Percentiles rank a stretch among this genome's conserved stretches.
phyloP scores from a whole-genome alignment of 2,797 vertebrate genomes.

The Pelobates cultripes region DNA sequence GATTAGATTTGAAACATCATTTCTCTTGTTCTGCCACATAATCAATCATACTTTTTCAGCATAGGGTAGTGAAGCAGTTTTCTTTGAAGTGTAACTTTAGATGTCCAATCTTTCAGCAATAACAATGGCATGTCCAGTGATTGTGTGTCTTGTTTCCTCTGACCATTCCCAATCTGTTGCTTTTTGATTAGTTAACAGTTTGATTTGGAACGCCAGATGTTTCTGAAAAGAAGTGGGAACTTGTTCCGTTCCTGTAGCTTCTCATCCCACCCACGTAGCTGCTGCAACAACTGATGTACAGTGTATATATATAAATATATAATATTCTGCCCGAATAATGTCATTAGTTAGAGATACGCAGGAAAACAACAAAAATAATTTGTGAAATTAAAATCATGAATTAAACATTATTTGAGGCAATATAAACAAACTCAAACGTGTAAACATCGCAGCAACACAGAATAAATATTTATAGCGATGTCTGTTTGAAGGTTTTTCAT shows the following conservation, averaged over 20 bases:
- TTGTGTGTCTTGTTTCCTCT: constrained; percentile 62
- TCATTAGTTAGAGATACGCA: background rate
- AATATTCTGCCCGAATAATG: constrained; percentile 55
- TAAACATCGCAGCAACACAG: too few relatives aligned
- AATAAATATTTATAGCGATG: too few relatives aligned
- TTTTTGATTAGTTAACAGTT: constrained; percentile 68
- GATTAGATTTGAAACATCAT: constrained; percentile 21
- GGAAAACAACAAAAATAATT: background rate
- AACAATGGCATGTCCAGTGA: constrained; percentile 63
- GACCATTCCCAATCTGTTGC: constrained; percentile 64
- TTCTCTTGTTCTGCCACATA: constrained; percentile 62
- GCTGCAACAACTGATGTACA: constrained; percentile 58
- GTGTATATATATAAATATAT: background rate
- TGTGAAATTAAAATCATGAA: too few relatives aligned
- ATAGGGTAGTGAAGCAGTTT: constrained; percentile 71
- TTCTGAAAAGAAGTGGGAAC: constrained; percentile 66
- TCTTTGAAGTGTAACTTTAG: constrained; percentile 74
- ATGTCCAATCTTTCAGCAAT: constrained; percentile 69
- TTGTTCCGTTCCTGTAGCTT: constrained; percentile 58
- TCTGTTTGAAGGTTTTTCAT: too few relatives aligned
- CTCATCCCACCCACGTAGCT: constrained; percentile 75
- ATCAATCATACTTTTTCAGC: constrained; percentile 70
- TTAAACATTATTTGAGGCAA: too few relatives aligned
- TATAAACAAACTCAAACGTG: too few relatives aligned
- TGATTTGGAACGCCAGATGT: constrained; percentile 76